A percentile compares a stretch with the other conserved stretches of the same genome.
These are phyloP conservation scores for Polyodon spathula DNA, from an alignment of 2,113 vertebrate species.

Conservation along the genomic window DNA sequence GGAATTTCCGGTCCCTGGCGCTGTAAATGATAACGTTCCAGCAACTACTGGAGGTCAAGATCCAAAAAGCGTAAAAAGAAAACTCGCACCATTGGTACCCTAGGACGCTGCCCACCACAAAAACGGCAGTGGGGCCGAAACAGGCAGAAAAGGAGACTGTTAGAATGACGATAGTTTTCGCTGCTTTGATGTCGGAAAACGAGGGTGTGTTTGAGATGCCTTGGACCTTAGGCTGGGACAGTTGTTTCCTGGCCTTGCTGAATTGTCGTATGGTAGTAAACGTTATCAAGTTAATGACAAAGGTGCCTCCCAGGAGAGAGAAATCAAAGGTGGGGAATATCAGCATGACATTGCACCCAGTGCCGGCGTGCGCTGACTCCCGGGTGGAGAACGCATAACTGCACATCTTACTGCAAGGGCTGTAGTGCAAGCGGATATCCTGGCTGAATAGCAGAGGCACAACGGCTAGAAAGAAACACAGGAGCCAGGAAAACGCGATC, in stretches of 20 bases:
- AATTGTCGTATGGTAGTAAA: constrained; percentile 30
- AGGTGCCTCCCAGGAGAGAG: constrained; percentile 27
- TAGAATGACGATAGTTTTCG: constrained; percentile 39
- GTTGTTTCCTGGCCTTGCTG: constrained; percentile 19
- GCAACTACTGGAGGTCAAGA: constrained; percentile 38
- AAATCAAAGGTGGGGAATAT: constrained; percentile 39
- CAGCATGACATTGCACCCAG: constrained; percentile 27
- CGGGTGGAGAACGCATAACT: constrained; percentile 26
- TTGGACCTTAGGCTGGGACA: constrained; percentile 13
- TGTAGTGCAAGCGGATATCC: constrained; percentile 32
- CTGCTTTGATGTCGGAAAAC: constrained; percentile 35
- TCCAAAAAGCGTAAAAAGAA: constrained; percentile 44
- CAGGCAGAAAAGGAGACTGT: constrained; percentile 28
- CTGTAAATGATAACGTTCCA: constrained; percentile 44
- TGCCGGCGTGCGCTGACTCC: neutral
- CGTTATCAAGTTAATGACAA: constrained; percentile 31
- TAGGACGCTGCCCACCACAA: constrained; percentile 31
- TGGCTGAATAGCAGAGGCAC: constrained; percentile 25
- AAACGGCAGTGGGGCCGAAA: constrained; percentile 33
- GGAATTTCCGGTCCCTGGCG: constrained; percentile 31
- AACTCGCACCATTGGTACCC: constrained; percentile 38
- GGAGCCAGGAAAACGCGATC: constrained; percentile 30
- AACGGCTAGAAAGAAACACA: constrained; percentile 30
- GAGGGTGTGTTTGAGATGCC: constrained; percentile 16
- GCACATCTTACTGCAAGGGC: constrained; percentile 40